Evolutionary conservation across 2,113 vertebrate species (phyloP).

Genomic region (Isichthys henryi): DNA sequence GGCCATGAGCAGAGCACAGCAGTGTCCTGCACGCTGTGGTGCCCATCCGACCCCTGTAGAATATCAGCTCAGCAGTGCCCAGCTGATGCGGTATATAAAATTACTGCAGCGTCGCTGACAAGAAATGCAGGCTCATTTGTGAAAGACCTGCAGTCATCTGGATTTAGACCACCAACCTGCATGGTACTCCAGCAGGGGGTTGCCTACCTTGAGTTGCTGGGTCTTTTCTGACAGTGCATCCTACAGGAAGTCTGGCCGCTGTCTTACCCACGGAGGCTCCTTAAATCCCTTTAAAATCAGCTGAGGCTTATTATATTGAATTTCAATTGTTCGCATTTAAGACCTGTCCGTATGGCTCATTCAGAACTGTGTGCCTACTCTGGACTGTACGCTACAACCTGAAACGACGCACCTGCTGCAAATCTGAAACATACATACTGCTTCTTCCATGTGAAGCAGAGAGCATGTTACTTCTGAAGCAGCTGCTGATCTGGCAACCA

Average conservation of each 20-base stretch:
- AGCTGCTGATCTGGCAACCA: background rate
- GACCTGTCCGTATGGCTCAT: background rate
- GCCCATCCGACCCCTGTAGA: background rate
- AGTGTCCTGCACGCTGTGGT: background rate
- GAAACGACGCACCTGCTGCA: background rate
- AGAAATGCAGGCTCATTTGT: background rate
- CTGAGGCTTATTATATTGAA: background rate
- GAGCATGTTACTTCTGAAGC: background rate
- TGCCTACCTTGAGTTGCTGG: background rate
- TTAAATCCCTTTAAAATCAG: background rate
- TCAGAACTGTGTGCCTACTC: background rate
- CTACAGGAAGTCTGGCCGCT: background rate
- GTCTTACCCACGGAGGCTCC: background rate
- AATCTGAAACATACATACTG: background rate
- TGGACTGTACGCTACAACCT: background rate
- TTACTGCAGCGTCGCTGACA: background rate
- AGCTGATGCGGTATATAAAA: background rate
- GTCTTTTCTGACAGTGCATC: background rate
- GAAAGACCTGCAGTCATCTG: background rate
- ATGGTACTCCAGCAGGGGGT: conserved; percentile 12
- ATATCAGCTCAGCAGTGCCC: background rate
- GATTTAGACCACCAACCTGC: background rate
- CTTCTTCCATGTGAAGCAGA: background rate
- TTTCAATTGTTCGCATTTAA: background rate
- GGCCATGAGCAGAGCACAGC: background rate